Evolutionary conservation across 1,140 invertebrate species (phyloP), one percentile per base, ranked within the genome.

Genomic region (Lineus longissimus): DNA sequence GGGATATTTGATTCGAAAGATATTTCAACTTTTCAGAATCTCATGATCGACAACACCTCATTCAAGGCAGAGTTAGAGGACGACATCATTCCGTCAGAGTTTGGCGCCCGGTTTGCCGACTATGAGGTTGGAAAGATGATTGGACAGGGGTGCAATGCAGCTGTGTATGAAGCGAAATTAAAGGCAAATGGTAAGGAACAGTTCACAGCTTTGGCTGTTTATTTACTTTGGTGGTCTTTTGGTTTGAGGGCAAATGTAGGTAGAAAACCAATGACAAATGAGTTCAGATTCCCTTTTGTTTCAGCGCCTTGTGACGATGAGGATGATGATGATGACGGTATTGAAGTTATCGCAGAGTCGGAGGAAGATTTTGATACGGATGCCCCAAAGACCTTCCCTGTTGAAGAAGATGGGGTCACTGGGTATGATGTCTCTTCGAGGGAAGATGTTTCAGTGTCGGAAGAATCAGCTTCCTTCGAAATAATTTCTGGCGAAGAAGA

Each of bases 101-200:
- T 22, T 55, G 51, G 23, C 15, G 22, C 17, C 23, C 51, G 29
- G 59, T 81, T 91, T 22, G 80, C 86, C 25, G 82, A 88, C 72
- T 85, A 92, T 62, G 83, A 87, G 59, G 82, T 92, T 63, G 90
- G 90, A 1, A 83, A 86, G 25, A 79, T 86, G 0, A 88, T 94
- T 66, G 90, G 88, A 9, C 91, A 93, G 81, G 92, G 92, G 27
- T 89, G 89, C 75, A 91, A 88, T 69, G 91, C 90, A 43, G 90
- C 89, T 36, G 90, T 94, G 4, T 91, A 93, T 76, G 85, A 88
- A 27, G 90, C 89, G 43, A 83, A 80, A 31, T 58, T 66, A 9
- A 67, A 66, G 58, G 23, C 25, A 19, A 36, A 0, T 6, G 47
- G 25, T 51, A 36, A 7, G 33, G 33, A 36, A 36, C n/a, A n/a